Percentiles rank a stretch among this genome's conserved stretches.
phyloP scores from a whole-genome alignment of 37 sponge, comb jelly and placozoan genomes.

The Lycopodina hypogea region DNA sequence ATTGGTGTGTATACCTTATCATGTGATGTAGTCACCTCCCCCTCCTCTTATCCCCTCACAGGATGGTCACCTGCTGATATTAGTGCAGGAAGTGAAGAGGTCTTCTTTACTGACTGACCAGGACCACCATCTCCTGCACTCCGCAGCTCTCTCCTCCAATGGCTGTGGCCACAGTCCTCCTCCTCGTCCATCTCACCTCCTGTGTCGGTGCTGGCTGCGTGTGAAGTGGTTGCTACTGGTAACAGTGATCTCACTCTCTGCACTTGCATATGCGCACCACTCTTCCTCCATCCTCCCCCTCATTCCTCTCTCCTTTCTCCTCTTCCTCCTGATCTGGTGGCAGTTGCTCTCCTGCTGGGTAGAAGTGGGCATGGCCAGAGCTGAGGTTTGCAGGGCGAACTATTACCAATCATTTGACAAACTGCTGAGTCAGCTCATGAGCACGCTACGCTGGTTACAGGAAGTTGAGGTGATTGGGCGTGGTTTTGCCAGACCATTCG shows the following conservation, averaged over 20 bases:
- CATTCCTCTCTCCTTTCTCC: neutral
- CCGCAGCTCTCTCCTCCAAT: neutral
- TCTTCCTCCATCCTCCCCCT: neutral
- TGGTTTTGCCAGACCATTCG: conserved; percentile 18
- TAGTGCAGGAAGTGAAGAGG: neutral
- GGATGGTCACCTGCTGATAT: neutral
- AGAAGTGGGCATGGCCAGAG: neutral
- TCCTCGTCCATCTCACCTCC: neutral
- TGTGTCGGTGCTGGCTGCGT: neutral
- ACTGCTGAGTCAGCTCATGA: conserved; percentile 25
- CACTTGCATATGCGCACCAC: neutral
- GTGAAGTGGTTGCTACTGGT: neutral
- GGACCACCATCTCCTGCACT: conserved; percentile 30
- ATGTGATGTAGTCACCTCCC: no score
- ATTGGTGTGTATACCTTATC: no score
- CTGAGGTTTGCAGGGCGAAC: neutral
- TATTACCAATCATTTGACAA: conserved; percentile 1
- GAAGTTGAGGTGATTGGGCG: conserved; percentile 33
- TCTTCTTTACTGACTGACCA: conserved; percentile 49
- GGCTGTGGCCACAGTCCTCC: neutral
- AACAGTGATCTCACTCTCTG: neutral
- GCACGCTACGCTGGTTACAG: conserved; percentile 13
- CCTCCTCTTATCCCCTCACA: no score
- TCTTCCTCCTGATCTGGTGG: neutral
- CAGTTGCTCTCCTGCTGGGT: neutral